Percentiles rank a stretch among this genome's conserved stretches.
phyloP scores from a whole-genome alignment of 2,797 vertebrate species.

The Carduelis carduelis region DNA sequence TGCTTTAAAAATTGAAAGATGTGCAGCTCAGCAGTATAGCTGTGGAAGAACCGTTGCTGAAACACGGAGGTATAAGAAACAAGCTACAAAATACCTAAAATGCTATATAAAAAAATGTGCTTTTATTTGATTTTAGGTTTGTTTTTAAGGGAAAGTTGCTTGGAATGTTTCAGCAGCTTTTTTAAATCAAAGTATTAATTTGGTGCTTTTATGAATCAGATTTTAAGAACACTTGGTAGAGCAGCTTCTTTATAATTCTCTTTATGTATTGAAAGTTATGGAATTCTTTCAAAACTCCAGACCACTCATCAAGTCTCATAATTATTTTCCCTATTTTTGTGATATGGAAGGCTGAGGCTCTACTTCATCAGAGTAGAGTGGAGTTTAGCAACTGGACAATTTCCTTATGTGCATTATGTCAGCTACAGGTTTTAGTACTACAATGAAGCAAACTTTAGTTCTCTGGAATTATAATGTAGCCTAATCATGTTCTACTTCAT shows the following conservation, averaged over 20 bases:
- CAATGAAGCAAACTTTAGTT: not conserved
- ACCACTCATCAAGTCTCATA: not conserved
- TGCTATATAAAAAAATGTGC: not conserved
- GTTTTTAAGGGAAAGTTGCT: not conserved
- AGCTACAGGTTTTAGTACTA: not conserved
- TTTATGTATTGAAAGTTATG: not conserved
- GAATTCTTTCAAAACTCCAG: not conserved
- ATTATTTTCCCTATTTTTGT: not conserved
- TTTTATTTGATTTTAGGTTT: not conserved
- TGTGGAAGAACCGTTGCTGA: not conserved
- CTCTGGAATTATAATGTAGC: not conserved
- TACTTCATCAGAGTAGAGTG: not conserved
- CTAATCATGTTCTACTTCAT: not conserved
- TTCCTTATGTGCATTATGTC: not conserved
- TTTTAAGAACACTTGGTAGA: not conserved
- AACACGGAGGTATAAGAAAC: not conserved
- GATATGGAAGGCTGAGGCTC: not conserved
- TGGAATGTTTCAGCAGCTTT: not conserved
- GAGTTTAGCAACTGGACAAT: not conserved
- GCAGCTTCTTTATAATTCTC: not conserved
- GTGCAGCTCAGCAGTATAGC: not conserved
- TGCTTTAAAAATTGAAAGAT: conserved; percentile 38
- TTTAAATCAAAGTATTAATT: not conserved
- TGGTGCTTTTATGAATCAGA: not conserved
- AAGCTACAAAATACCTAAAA: not conserved